Base-by-base conservation (phyloP, 1,140 invertebrate species). In the Calliphora vicina region DNA sequence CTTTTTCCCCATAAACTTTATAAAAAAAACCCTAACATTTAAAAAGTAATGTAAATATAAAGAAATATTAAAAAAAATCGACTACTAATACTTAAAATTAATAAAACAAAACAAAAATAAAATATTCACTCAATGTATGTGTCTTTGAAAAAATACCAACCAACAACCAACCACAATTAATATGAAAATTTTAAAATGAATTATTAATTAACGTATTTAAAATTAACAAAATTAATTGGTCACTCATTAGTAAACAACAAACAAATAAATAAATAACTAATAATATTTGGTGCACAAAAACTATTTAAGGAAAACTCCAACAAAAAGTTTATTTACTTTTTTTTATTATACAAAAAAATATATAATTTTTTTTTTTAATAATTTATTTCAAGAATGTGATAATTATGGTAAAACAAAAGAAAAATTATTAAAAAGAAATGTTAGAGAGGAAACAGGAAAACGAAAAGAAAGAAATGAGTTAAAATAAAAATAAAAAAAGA, bases 271-370 rank as follows among this genome's bases (percentile, higher is more conserved):
- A n/a, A n/a, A n/a, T n/a, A n/a, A n/a, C n/a, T n/a, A n/a, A 78
- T 20, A 78, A 29, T 74, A 74, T 78, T 78, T 78, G 74, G 74
- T 78, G 74, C 74, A 78, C 74, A 78, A 67, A n/a, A 67, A 78
- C 17, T 29, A 74, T 25, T 20, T 29, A 23, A 43, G n/a, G 23
- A 43, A 78, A 43, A 78, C n/a, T 23, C n/a, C n/a, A 78, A 78
- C 10, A 43, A 78, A 43, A 45, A 20, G 23, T 67, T 57, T 57
- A 57, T 67, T 67, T 67, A 67, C 12, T 45, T 45, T 78, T 8
- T 10, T 78, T 78, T 76, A 29, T 29, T 29, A 29, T 8, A 35
- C 35, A 35, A 35, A 5, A 35, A 35, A 35, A 35, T 35, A 35
- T 35, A 8, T 8, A 8, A 8, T 23, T 20, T 67, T 43, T 20